Percentiles rank a stretch among this genome's conserved stretches.
Conservation (phyloP, 2,797 vertebrate species). For the Syngnathus acus region DNA sequence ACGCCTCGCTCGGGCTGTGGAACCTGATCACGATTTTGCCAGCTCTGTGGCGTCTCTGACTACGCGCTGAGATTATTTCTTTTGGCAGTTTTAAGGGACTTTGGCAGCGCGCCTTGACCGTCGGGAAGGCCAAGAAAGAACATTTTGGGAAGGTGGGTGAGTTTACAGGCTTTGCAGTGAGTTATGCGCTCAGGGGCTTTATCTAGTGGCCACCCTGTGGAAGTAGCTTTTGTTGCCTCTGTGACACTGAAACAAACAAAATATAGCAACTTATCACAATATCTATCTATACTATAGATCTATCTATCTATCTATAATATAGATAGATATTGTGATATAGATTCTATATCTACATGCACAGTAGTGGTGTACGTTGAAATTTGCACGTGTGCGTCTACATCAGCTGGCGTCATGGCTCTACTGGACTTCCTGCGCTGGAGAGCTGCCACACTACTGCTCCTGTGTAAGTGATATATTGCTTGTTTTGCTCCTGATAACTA, state of each 20-base stretch:
- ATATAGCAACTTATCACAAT: too few species aligned
- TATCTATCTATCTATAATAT: too few species aligned
- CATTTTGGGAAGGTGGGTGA: not conserved
- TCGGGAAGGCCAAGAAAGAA: not conserved
- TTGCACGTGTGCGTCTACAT: conserved; percentile 21
- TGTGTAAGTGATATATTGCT: conserved; percentile 50
- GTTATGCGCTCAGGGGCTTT: too few species aligned
- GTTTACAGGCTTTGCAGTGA: conserved; percentile 8
- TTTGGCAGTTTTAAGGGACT: not conserved
- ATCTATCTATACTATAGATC: too few species aligned
- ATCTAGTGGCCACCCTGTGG: too few species aligned
- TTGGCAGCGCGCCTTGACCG: not conserved
- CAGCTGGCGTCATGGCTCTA: conserved; percentile 60
- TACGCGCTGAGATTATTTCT: conserved; percentile 34
- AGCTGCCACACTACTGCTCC: conserved; percentile 42
- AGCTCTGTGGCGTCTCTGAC: conserved; percentile 19
- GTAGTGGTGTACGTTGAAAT: not conserved
- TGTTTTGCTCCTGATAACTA: conserved; percentile 15
- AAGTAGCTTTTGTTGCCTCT: too few species aligned
- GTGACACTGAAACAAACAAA: too few species aligned
- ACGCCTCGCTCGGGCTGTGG: conserved; percentile 31
- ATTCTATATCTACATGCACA: too few species aligned
- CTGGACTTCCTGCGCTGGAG: conserved; percentile 40
- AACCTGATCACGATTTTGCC: too few species aligned
- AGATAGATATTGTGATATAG: too few species aligned